A percentile compares a stretch with the other conserved stretches of the same genome.
phyloP scores from a whole-genome alignment of 1,140 invertebrate species.

The Harpegnathos saltator region DNA sequence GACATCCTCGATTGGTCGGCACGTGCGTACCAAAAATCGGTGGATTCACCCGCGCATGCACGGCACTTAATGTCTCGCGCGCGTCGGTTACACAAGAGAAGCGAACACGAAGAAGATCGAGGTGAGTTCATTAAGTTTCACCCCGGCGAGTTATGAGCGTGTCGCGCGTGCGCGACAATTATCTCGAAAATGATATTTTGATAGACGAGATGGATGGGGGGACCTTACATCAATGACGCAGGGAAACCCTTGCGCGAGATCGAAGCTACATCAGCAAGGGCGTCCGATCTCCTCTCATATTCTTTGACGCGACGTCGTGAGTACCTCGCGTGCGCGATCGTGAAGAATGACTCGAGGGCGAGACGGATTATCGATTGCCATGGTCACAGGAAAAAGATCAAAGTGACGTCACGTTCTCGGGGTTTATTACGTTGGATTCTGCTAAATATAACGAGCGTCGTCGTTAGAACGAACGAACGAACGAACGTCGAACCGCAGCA shows the following conservation, averaged over 20 bases:
- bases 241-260: constrained; percentile 23
- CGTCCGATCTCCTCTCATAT: not conserved
- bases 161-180: constrained; percentile 6
- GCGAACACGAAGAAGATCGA: constrained; percentile 41
- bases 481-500: no score
- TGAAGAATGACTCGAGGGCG: not conserved
- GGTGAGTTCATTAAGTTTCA: constrained; percentile 26
- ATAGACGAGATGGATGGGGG: constrained; percentile 24
- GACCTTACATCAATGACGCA: constrained; percentile 19
- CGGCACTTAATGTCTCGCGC: not conserved
- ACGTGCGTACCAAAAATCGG: not conserved
- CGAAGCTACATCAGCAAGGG: constrained; percentile 40
- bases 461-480: not conserved
- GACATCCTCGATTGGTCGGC: not conserved
- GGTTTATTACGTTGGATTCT: constrained; percentile 14
- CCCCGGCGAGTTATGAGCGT: constrained; percentile 24
- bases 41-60: not conserved
- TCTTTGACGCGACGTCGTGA: not conserved
- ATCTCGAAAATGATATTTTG: constrained; percentile 53
- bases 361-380: constrained; percentile 22
- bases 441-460: constrained; percentile 26
- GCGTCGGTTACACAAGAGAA: not conserved
- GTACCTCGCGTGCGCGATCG: not conserved
- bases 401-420: constrained; percentile 33
- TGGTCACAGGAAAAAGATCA: constrained; percentile 16